Base-by-base conservation (phyloP, 2,113 vertebrate genomes). In the Rhinoderma darwinii region DNA sequence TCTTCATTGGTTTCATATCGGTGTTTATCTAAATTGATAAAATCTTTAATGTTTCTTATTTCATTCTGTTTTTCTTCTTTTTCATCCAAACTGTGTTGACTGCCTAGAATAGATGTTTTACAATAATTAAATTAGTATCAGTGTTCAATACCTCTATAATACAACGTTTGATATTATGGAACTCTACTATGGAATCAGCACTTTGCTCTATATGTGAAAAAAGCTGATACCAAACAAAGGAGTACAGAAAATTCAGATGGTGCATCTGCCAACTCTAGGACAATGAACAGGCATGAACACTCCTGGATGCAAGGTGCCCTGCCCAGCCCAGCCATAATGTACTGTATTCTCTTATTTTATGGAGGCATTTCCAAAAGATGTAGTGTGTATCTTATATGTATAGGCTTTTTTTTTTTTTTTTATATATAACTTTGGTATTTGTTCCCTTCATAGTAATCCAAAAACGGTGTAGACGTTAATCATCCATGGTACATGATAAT, bases 1-100 rank as follows among this genome's bases (percentile, higher is more conserved):
- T 93, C 88, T 50, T 92, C 90, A 41, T 90, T 82, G 2, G 87
- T 88, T n/a, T 88, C 90, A 14, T 89, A 30, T 1, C 32, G 32
- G 0, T 88, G 91, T 22, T 89, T 90, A 88, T 92, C 92, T 0
- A 17, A 51, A 11, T 94, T 94, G 76, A 72, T 89, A 32, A 89
- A 70, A 39, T 92, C 92, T 80, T 92, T 90, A 86, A 92, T 88
- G 44, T 90, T 81, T 68, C 89, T 92, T 63, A 89, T 90, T 90
- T 93, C 91, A 63, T 78, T 78, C 8, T 51, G 89, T 83, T 92
- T 92, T 0, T 59, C 93, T 74, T 94, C 93, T 83, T 95, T 94
- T 88, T 95, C 92, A 82, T 91, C 88, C 84, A 90, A 89, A 59
- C 90, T 89, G n/a, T 93, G 95, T 91, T 91, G 94, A 61, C 91